A percentile compares a stretch with the other conserved stretches of the same genome.
phyloP scores from a whole-genome alignment of 2,113 vertebrate species.

The Trachemys scripta region DNA sequence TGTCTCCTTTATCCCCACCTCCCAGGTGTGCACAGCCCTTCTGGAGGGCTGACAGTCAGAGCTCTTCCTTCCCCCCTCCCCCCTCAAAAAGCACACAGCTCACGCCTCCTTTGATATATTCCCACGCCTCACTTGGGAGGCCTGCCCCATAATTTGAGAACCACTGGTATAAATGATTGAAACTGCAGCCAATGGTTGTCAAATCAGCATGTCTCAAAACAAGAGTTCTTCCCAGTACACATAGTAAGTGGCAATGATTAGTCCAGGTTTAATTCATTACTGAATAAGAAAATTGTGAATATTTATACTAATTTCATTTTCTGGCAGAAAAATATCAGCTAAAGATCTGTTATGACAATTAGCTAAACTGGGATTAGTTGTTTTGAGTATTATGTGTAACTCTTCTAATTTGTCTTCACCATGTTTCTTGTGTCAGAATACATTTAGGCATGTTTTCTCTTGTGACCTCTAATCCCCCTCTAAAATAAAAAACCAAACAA shows the following conservation, averaged over 20 bases:
- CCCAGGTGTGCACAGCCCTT: no score
- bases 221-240: not conserved
- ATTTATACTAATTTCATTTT: not conserved
- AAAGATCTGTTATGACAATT: not conserved
- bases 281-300: not conserved
- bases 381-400: not conserved
- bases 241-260: not conserved
- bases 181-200: not conserved
- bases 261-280: not conserved
- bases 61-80: no score
- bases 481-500: not conserved
- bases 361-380: not conserved
- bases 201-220: not conserved
- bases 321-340: not conserved
- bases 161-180: not conserved
- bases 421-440: not conserved
- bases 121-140: no score
- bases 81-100: no score
- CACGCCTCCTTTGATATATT: no score
- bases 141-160: no score
- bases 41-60: no score
- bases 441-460: not conserved
- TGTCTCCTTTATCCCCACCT: no score
- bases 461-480: not conserved
- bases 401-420: not conserved